These are phyloP conservation scores for Lasioglossum lativentre DNA, from an alignment of 2,888 invertebrate genomes.

Conservation along the genomic window DNA sequence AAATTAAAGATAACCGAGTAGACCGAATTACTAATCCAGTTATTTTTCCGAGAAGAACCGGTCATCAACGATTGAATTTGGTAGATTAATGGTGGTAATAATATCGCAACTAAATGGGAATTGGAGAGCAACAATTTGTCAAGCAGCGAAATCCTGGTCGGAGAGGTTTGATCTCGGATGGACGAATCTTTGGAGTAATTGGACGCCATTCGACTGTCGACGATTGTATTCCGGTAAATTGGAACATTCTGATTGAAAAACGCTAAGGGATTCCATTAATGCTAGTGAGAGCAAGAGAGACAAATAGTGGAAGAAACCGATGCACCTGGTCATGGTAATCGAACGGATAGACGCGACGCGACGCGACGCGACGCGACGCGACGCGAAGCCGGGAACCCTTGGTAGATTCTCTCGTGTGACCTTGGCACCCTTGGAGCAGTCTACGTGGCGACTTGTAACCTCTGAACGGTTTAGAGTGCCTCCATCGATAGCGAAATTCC, in stretches of 20 bases:
- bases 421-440: conserved; percentile 62
- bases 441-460: conserved; percentile 39
- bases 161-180: neutral
- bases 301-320: conserved; percentile 9
- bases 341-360: conserved; percentile 19
- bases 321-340: conserved; percentile 23
- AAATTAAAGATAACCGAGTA: neutral
- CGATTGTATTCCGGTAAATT: neutral
- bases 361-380: too few species aligned
- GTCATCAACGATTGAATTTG: neutral
- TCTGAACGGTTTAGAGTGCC: conserved; percentile 14
- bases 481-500: conserved; percentile 34
- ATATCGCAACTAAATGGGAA: neutral
- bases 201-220: neutral
- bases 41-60: neutral
- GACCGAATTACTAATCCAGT: neutral
- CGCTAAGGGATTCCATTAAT: neutral
- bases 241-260: neutral
- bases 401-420: conserved; percentile 42
- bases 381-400: conserved; percentile 23
- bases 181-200: neutral
- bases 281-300: neutral
- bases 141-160: neutral
- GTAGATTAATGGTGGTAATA: neutral
- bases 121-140: neutral